phyloP scores from a whole-genome alignment of 2,888 invertebrate species.

The Dryococelus australis region DNA sequence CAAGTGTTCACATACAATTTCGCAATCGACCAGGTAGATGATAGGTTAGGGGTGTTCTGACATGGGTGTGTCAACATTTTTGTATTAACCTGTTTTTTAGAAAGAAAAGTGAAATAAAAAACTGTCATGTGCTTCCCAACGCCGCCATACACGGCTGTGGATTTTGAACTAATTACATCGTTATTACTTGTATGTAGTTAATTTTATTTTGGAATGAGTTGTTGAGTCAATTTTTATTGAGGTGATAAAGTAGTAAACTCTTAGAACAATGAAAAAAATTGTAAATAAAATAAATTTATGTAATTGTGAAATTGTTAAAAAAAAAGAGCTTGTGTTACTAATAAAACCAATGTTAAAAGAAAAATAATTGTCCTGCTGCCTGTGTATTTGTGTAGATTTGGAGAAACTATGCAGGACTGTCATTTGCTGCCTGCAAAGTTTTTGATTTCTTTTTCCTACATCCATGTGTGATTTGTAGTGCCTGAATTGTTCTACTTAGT shows the following conservation, averaged over 20 bases:
- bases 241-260: constrained; percentile 24
- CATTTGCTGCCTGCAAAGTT: neutral
- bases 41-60: neutral
- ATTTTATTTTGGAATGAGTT: constrained; percentile 29
- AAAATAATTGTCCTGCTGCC: neutral
- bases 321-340: constrained; percentile 45
- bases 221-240: constrained; percentile 1
- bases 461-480: constrained; percentile 23
- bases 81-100: neutral
- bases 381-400: constrained; percentile 20
- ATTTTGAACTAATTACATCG: neutral
- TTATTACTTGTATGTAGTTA: neutral
- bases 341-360: constrained; percentile 44
- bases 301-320: constrained; percentile 41
- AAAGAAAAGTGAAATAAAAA: neutral
- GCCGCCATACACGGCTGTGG: constrained; percentile 21
- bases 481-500: constrained; percentile 17
- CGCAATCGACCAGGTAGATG: constrained; percentile 4
- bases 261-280: constrained; percentile 28
- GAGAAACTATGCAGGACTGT: constrained; percentile 4
- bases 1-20: constrained; percentile 31
- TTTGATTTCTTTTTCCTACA: constrained; percentile 22
- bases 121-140: constrained; percentile 23
- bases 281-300: constrained; percentile 38
- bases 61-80: neutral